Evolutionary conservation across 1,140 invertebrate genomes (phyloP).

Genomic region (Drosophila biarmipes): DNA sequence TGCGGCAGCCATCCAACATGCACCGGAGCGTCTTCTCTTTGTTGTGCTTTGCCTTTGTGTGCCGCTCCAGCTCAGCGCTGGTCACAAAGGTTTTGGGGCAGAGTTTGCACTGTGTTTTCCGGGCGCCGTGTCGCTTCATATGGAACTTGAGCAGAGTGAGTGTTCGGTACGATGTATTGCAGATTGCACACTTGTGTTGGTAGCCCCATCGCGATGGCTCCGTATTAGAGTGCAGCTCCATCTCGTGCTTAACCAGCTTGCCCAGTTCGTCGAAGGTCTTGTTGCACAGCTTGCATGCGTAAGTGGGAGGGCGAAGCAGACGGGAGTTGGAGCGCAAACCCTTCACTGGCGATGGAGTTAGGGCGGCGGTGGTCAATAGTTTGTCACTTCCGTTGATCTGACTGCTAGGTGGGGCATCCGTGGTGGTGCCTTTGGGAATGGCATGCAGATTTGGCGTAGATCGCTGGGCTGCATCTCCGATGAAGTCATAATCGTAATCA

Average conservation of each 20-base stretch:
- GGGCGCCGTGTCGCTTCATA: conserved; percentile 59
- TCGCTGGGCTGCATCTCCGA: conserved; percentile 30
- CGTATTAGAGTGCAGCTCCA: conserved; percentile 44
- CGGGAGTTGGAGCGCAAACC: conserved; percentile 25
- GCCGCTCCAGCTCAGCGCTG: conserved; percentile 45
- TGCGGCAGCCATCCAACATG: conserved; percentile 46
- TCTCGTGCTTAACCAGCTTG: conserved; percentile 62
- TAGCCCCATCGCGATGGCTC: conserved; percentile 19
- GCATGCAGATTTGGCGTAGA: conserved; percentile 16
- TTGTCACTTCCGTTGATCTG: conserved; percentile 65
- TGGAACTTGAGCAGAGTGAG: conserved; percentile 65
- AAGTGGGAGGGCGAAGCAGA: conserved; percentile 25
- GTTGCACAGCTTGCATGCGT: conserved; percentile 62
- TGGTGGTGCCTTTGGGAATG: conserved; percentile 10
- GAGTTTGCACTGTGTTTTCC: conserved; percentile 44
- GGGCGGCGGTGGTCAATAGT: conserved; percentile 35
- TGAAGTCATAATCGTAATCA: conserved; percentile 67
- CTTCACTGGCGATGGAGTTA: conserved; percentile 41
- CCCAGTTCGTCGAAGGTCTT: conserved; percentile 61
- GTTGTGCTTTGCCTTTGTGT: conserved; percentile 43
- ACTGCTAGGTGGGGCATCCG: conserved; percentile 9
- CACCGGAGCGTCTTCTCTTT: conserved; percentile 46
- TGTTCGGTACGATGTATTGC: conserved; percentile 57
- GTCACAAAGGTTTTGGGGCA: conserved; percentile 51
- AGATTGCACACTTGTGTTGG: conserved; percentile 58